phyloP scores from a whole-genome alignment of 2,888 invertebrate genomes.

The Sphaerophoria taeniata region DNA sequence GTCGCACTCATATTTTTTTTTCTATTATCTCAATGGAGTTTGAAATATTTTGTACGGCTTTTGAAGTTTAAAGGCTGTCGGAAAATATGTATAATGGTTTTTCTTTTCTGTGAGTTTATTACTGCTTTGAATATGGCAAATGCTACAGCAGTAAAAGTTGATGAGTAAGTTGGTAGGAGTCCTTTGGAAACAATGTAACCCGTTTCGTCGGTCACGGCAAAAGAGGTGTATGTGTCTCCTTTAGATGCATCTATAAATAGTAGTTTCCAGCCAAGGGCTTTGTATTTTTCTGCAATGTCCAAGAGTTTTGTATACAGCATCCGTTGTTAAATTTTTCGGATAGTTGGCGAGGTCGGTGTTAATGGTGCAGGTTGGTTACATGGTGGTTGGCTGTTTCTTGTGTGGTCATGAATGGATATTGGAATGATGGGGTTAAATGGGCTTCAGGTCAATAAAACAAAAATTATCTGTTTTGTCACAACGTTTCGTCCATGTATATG shows the following conservation, averaged over 20 bases:
- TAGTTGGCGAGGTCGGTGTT: conserved; percentile 25
- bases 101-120: conserved; percentile 1
- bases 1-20: too few species aligned
- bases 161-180: too few species aligned
- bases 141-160: background rate
- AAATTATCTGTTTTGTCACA: too few species aligned
- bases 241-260: conserved; percentile 31
- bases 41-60: conserved; percentile 8
- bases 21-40: conserved; percentile 17
- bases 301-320: conserved; percentile 9
- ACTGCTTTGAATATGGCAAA: conserved; percentile 15
- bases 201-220: background rate
- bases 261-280: conserved; percentile 1
- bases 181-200: conserved; percentile 4
- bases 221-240: conserved; percentile 9
- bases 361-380: conserved; percentile 5
- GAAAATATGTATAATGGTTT: conserved; percentile 21
- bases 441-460: too few species aligned
- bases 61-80: conserved; percentile 13
- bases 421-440: too few species aligned
- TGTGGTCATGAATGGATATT: conserved; percentile 8
- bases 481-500: too few species aligned
- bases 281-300: conserved; percentile 8
- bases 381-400: conserved; percentile 3
- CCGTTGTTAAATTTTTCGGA: conserved; percentile 19